Conservation (phyloP, 2,888 invertebrate genomes). For the Stegana nigrithorax region DNA sequence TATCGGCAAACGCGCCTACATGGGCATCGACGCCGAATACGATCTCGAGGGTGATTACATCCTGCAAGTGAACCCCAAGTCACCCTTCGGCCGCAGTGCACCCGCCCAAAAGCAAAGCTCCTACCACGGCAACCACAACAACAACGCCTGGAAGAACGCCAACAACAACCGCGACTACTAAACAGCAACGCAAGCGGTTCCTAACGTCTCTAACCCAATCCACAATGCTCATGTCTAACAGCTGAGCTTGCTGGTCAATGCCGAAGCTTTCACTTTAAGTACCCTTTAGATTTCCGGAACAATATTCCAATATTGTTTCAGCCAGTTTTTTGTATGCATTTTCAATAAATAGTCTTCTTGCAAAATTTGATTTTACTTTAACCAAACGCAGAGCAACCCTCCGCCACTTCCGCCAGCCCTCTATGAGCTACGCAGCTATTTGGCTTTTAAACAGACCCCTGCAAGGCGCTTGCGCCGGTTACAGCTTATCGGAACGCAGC, state of each 20-base stretch:
- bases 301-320: not conserved
- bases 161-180: not conserved
- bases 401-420: too few relatives aligned
- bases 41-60: constrained; percentile 63
- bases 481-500: too few relatives aligned
- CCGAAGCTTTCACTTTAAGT: not conserved
- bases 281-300: not conserved
- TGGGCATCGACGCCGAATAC: constrained; percentile 60
- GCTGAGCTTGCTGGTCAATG: too few relatives aligned
- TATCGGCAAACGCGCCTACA: constrained; percentile 56
- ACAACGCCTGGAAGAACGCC: constrained; percentile 25
- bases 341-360: too few relatives aligned
- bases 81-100: constrained; percentile 60
- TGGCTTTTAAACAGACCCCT: too few relatives aligned
- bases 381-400: too few relatives aligned
- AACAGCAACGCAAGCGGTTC: not conserved
- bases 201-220: not conserved
- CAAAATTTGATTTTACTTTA: too few relatives aligned
- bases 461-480: too few relatives aligned
- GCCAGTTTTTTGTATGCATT: too few relatives aligned
- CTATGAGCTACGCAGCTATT: too few relatives aligned
- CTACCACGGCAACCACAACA: constrained; percentile 46
- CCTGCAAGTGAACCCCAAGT: constrained; percentile 59
- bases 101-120: constrained; percentile 51
- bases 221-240: too few relatives aligned